Evolutionary conservation across 2,888 invertebrate species (phyloP), one percentile per base, ranked within the genome.

Genomic region (Nineta flava): DNA sequence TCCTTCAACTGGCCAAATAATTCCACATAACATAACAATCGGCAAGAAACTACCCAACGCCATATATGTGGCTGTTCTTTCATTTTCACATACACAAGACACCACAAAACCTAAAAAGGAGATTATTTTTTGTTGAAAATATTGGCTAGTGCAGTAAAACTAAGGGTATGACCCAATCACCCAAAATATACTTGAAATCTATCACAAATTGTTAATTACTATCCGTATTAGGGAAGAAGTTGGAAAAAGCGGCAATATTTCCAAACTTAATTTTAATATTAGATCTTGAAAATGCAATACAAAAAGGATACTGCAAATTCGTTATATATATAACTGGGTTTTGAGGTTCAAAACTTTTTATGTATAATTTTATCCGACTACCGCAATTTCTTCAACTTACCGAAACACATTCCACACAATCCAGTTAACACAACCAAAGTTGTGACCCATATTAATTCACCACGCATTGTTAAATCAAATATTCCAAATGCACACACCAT

Each of bases 1-100:
- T 40, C 84, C 92, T 73, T 95, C 90, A 53, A 92, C 75, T 0
- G 95, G 95, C 95, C 95, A 95, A 57, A 95, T 85, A 53, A 94
- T 90, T 47, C 90, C 90, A 57, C 88, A 88, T 5, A 90, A 67
- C 77, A 90, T 76, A 16, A 90, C 81, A 64, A 88, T 85, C 1
- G 90, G 90, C 52, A 90, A 65, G 65, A 90, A 90, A 1, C 87
- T 87, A 0, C 90, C 90, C 66, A 90, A 73, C 0, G 88, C 87
- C 60, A 88, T 68, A 61, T 88, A 88, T 0, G 88, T 90, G 0
- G 90, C 90, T 1, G 84, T 86, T 52, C 87, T 74, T 62, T 90
- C 88, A 5, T 80, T 86, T 48, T 87, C 87, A 56, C 85, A 86
- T 7, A 79, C 65, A 54, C 83, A 83, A 2, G 87, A 83, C 9